Evolutionary conservation across 1,140 invertebrate genomes (phyloP), one percentile per base, ranked within the genome.

Genomic region (Pseudomyrmex dendroicus): DNA sequence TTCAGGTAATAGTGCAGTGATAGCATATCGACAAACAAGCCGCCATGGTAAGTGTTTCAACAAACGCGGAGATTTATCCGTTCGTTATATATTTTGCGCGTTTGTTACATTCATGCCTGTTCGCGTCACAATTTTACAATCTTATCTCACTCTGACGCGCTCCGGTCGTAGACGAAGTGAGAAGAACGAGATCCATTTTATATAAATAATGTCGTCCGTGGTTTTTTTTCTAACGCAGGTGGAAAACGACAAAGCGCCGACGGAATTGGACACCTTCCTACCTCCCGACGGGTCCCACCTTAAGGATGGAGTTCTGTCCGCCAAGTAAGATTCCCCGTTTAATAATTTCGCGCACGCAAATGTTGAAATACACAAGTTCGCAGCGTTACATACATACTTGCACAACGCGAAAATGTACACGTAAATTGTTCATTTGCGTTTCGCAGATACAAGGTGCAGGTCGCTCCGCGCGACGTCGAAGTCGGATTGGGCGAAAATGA

Each of bases 261-360:
- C 95, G 2, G 96, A 96, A 92, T 92, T 96, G 93, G 96, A 96
- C 84, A 96, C 95, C 72, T 96, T 96, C 85, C 90, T 96, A 46
- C 96, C 96, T 22, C 93, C 95, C 86, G 96, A 96, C 89, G 95
- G 95, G 59, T 95, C 95, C 0, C 92, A 91, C 46, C 82, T 90
- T 17, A 93, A 93, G 74, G 95, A 95, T 82, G 94, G 91, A 2
- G 89, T 89, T 22, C 70, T 94, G 15, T 80, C 90, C 44, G 85
- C 88, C 22, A 94, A 93, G 93, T 94, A 78, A 92, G 92, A 62
- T 15, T 50, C 0, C 3, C 2, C 8, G 15, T 15, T 15, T 50
- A 3, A 25, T 56, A 68, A 50, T 57, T 84, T 7, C 35, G 5
- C 35, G 4, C 8, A 46, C 15, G 73, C 10, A 3, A 22, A 20